A percentile compares a stretch with the other conserved stretches of the same genome.
Evolutionary conservation across 2,113 vertebrate genomes (phyloP).

Genomic region (Cygnus buccinator): DNA sequence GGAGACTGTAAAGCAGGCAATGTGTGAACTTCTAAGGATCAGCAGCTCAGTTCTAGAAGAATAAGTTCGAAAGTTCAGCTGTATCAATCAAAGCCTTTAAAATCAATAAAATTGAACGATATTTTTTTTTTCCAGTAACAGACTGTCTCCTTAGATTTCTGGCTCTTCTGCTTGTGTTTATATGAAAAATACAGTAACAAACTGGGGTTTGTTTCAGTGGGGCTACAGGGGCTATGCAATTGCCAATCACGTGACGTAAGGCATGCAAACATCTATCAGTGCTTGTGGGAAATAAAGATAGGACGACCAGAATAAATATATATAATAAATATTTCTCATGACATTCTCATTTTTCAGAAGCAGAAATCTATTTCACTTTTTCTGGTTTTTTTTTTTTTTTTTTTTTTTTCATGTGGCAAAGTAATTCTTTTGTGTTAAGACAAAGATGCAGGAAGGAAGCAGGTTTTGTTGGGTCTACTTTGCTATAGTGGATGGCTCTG

Average conservation of each 20-base stretch:
- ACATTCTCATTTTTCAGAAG: not conserved
- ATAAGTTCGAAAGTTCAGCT: not conserved
- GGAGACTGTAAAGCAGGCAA: not conserved
- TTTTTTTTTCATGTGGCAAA: not conserved
- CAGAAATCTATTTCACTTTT: not conserved
- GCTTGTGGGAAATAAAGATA: not conserved
- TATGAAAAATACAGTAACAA: constrained; percentile 9
- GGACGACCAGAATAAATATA: not conserved
- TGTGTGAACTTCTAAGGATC: not conserved
- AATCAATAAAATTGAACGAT: constrained; percentile 38
- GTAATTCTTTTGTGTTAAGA: not conserved
- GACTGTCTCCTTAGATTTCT: not conserved
- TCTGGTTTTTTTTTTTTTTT: not conserved
- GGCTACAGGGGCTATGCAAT: not conserved
- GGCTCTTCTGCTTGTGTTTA: constrained; percentile 6
- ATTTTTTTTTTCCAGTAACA: constrained; percentile 12
- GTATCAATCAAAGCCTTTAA: constrained; percentile 28
- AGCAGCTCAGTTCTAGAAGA: not conserved
- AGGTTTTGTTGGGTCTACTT: not conserved
- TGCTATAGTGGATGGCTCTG: not conserved
- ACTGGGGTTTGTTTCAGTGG: not conserved
- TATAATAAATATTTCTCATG: not conserved
- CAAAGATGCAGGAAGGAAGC: not conserved
- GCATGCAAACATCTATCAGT: not conserved
- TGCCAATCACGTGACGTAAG: not conserved